These are phyloP conservation scores for Steinernema scapterisci DNA, from an alignment of 2,888 invertebrate species.

Conservation along the genomic window DNA sequence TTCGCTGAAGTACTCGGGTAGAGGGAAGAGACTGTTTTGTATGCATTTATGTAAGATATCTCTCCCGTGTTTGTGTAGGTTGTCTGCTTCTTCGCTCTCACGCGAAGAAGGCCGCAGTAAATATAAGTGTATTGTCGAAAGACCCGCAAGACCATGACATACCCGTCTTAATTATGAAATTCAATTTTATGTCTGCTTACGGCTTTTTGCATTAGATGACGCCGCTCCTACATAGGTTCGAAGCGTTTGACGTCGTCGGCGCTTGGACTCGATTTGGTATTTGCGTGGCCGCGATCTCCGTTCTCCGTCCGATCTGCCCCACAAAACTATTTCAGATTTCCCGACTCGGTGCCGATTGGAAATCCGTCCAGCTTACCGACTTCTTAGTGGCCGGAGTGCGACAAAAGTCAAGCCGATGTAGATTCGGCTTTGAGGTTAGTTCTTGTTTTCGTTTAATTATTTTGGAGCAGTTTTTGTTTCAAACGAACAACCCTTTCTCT, in stretches of 20 bases:
- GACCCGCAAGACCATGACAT: too few relatives aligned
- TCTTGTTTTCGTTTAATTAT: neutral
- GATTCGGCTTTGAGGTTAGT: constrained; percentile 26
- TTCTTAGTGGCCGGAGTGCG: neutral
- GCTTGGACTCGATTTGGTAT: too few relatives aligned
- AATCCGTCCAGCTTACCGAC: neutral
- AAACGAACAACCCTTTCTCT: too few relatives aligned
- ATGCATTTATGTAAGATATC: neutral
- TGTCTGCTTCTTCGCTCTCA: neutral
- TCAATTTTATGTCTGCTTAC: too few relatives aligned
- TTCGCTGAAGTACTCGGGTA: neutral
- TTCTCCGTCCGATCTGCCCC: too few relatives aligned
- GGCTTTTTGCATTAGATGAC: too few relatives aligned
- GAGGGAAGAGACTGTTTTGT: neutral
- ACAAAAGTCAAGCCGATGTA: constrained; percentile 24
- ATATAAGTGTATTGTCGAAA: too few relatives aligned
- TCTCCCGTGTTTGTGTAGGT: neutral
- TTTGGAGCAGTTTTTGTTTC: too few relatives aligned
- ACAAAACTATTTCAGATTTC: neutral
- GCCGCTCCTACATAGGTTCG: neutral
- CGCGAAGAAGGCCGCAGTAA: too few relatives aligned
- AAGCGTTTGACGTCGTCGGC: neutral
- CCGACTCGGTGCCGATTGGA: neutral
- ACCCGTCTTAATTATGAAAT: too few relatives aligned
- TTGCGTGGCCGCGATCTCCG: too few relatives aligned